Evolutionary conservation across 2,888 invertebrate genomes (phyloP).

Genomic region (Ectobius pallidus): DNA sequence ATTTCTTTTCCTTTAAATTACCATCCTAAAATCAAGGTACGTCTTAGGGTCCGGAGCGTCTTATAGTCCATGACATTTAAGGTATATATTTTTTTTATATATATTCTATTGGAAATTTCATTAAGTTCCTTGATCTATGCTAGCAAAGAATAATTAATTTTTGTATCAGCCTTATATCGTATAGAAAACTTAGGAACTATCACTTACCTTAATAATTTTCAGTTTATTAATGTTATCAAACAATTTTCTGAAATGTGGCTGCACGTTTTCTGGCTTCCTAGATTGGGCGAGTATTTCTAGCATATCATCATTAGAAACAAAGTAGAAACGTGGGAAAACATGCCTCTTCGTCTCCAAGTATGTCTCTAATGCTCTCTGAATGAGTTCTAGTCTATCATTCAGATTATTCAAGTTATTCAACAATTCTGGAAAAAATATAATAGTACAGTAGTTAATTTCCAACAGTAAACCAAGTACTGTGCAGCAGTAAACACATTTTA

Average conservation of each 20-base stretch:
- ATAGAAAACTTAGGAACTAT: no score
- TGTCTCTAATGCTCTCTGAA: constrained; percentile 82
- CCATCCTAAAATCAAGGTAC: no score
- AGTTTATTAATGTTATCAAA: constrained; percentile 84
- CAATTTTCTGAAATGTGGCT: constrained; percentile 85
- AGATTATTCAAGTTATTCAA: constrained; percentile 72
- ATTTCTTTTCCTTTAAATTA: no score
- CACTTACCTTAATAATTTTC: constrained; percentile 67
- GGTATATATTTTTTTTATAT: no score
- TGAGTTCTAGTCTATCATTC: constrained; percentile 76
- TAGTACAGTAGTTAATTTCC: constrained; percentile 2
- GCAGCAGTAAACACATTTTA: constrained; percentile 44
- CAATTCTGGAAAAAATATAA: constrained; percentile 54
- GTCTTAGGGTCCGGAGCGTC: no score
- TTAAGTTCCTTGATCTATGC: no score
- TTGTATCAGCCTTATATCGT: no score
- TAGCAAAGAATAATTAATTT: no score
- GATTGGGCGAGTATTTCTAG: constrained; percentile 87
- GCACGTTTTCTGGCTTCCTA: constrained; percentile 80
- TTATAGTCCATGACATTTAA: no score
- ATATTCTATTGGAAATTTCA: no score
- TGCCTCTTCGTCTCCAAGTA: constrained; percentile 90
- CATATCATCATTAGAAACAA: constrained; percentile 82
- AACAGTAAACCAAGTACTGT: no score
- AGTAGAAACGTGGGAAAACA: constrained; percentile 83